These are phyloP conservation scores for Perca fluviatilis DNA, from an alignment of 2,113 vertebrate species.

Conservation along the genomic window DNA sequence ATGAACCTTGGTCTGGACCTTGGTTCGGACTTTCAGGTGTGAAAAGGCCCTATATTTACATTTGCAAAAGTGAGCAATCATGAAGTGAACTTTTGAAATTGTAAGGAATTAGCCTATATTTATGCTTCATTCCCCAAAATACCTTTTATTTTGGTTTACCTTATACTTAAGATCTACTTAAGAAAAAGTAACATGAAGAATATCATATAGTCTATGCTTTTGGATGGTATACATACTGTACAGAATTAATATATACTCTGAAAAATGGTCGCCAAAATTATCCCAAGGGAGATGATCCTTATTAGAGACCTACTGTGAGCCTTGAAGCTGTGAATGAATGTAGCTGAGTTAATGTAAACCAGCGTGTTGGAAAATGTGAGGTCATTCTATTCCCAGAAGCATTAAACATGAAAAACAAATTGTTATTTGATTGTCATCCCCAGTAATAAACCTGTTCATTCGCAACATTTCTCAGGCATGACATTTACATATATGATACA, in stretches of 20 bases:
- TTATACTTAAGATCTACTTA: not conserved
- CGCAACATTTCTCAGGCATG: not conserved
- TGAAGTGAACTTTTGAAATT: conserved; percentile 1
- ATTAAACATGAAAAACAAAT: conserved; percentile 1
- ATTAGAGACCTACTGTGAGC: conserved; percentile 17
- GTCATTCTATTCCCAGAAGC: not conserved
- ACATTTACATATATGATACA: conserved; percentile 18
- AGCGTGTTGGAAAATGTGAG: not conserved
- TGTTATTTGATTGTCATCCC: not conserved
- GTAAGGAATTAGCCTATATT: not conserved
- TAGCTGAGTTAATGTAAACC: conserved; percentile 7
- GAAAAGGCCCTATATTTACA: not conserved
- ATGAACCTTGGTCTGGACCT: too few relatives aligned
- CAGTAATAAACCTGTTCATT: conserved; percentile 19
- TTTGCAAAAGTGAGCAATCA: not conserved
- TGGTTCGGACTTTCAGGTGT: too few relatives aligned
- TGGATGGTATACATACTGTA: too few relatives aligned
- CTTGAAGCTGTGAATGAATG: conserved; percentile 3
- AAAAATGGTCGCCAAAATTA: not conserved
- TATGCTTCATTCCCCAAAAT: not conserved
- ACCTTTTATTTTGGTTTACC: too few relatives aligned
- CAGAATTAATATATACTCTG: not conserved
- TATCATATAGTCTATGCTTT: not conserved
- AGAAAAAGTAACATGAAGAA: not conserved
- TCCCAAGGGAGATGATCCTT: not conserved